phyloP scores from a whole-genome alignment of 2,113 vertebrate species.

The Pontoporia blainvillei region DNA sequence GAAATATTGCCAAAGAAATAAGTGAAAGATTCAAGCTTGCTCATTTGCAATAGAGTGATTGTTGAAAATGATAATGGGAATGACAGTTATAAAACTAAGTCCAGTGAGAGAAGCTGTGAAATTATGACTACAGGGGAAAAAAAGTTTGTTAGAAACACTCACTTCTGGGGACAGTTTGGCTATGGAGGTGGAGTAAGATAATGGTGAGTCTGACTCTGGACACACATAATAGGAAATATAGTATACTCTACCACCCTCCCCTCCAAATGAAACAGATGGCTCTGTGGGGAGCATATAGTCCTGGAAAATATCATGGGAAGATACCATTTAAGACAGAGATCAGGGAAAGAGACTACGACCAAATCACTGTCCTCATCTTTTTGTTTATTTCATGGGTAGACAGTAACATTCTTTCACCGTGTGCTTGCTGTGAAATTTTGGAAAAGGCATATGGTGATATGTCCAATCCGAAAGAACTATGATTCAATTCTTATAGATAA shows the following conservation, averaged over 20 bases:
- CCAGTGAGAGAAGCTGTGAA: neutral
- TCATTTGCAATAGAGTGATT: neutral
- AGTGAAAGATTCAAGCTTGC: neutral
- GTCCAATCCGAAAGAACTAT: neutral
- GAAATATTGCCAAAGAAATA: neutral
- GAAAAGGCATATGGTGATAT: neutral
- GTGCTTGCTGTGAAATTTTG: neutral
- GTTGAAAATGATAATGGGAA: neutral
- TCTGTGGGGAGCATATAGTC: neutral
- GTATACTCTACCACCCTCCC: neutral
- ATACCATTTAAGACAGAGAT: neutral
- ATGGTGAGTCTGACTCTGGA: neutral
- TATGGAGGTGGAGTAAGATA: neutral
- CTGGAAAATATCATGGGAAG: neutral
- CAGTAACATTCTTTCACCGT: neutral
- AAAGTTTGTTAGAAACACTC: neutral
- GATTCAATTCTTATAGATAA: neutral
- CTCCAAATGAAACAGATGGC: neutral
- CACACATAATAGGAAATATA: neutral
- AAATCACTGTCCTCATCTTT: neutral
- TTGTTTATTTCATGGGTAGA: neutral
- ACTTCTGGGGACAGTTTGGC: neutral
- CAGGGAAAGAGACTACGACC: neutral
- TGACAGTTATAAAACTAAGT: neutral
- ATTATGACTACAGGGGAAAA: neutral